Evolutionary conservation across 2,888 invertebrate species (phyloP), one percentile per base, ranked within the genome.

Genomic region (Chloromyia formosa): DNA sequence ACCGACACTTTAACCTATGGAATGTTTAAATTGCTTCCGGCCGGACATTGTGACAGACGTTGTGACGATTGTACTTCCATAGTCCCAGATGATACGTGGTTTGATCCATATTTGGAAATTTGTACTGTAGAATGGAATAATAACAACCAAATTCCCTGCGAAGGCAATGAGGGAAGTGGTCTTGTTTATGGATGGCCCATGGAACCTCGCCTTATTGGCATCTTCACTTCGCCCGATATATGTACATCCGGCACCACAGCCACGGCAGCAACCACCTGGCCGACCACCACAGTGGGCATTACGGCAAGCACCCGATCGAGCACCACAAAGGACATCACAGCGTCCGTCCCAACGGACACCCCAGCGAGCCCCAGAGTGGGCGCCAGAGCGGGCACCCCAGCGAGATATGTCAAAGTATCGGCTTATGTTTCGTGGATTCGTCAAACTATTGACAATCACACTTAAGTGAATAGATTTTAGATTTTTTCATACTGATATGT

Each of bases 41-140:
- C 40, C 14, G 58, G 20, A 1, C 60, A 75, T 7, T 73, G 75
- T 45, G 64, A 73, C 23, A 0, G 1, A 2, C 7, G 2, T 2
- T n/a, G n/a, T n/a, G 7, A 35, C 7, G 2, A 4, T 2, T 2
- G 7, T 35, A 4, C 3, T 35, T 2, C 3, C 7, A 35, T 7
- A 35, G 20, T 9, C 14, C 85, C 85, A 85, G 80, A 84, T 85
- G 77, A 85, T 84, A 78, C 85, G 85, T 78, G 85, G 84, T 77
- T 85, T 85, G 72, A 75, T 58, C 66, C 72, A 53, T 56, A 20
- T 20, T 40, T 56, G 27, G 62, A 75, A 45, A 56, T 75, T 42
- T 75, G 75, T 40, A 75, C 75, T 3, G n/a, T 64, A 12, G 75
- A 72, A 35, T 75, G 72, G 72, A 23, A 56, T 35, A 66, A 60